Base-by-base conservation (phyloP, 1,140 invertebrate genomes). In the Agrypnia vestita region DNA sequence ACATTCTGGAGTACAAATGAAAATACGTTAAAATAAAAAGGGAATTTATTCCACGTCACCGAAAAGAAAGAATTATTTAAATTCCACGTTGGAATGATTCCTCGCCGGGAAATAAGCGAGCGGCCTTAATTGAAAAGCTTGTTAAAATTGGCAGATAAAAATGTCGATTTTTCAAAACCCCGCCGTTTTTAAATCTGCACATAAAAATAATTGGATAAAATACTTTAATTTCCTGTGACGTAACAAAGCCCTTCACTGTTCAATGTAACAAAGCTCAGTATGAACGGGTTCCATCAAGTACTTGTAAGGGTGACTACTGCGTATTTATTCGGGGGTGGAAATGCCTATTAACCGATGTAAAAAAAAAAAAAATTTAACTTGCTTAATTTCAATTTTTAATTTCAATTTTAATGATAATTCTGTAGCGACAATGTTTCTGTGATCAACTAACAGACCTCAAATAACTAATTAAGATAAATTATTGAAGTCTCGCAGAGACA, bases 161-260 rank as follows among this genome's bases (percentile, higher is more conserved):
- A 59, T 56, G 73, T 77, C 71, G 73, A 80, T 80, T 80, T 75
- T 80, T 80, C 47, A 17, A 71, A 12, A n/a, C 46, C 46, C n/a
- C 17, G 46, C 46, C 21, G 13, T 25, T 47, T 71, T 49, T n/a
- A 49, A 71, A 49, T 21, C n/a, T 61, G 75, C 55, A 79, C 77
- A 64, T 82, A 76, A 79, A 82, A 82, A 79, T 82, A 82, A 82
- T 82, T 82, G 80, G 80, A 82, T 76, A 72, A 79, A 82, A 82
- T 74, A 49, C 64, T 82, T 82, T 82, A 82, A 82, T 82, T 82
- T 82, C 80, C 80, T 82, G 80, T 81, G 62, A 78, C 71, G 76
- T 75, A 62, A 74, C 69, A 78, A 73, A 78, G 76, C 76, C 55
- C 53, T 35, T 35, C 53, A 15, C 12, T 56, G 53, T 19, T 15